phyloP scores from a whole-genome alignment of 2,113 vertebrate species.

The Butorides virescens region DNA sequence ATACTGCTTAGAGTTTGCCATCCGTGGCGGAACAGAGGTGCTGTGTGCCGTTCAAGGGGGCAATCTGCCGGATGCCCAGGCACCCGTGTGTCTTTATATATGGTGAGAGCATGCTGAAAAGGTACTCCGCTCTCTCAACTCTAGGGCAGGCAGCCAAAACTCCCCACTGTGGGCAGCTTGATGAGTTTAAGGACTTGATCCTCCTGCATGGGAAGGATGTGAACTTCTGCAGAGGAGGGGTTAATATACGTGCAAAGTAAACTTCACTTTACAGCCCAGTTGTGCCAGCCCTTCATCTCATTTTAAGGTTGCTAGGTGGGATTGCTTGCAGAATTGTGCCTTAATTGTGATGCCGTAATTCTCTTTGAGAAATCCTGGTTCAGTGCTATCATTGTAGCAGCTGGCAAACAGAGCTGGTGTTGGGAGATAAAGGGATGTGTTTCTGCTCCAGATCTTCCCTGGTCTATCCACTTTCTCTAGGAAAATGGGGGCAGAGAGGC shows the following conservation, averaged over 20 bases:
- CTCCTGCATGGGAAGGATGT: background rate
- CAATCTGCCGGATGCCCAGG: background rate
- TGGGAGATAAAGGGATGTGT: background rate
- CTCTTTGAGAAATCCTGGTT: background rate
- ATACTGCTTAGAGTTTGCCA: background rate
- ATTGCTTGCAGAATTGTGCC: background rate
- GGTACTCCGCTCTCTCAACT: background rate
- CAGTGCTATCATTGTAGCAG: background rate
- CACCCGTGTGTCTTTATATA: background rate
- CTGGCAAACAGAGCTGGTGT: background rate
- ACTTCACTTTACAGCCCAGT: background rate
- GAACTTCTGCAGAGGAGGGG: background rate
- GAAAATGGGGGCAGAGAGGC: background rate
- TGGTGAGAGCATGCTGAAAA: accelerated
- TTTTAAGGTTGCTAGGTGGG: background rate
- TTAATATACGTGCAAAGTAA: background rate
- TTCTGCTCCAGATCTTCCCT: background rate
- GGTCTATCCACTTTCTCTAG: background rate
- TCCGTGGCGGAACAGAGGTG: background rate
- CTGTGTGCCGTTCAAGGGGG: background rate
- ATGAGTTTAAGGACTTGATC: background rate
- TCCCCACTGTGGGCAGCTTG: background rate
- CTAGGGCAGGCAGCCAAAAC: background rate
- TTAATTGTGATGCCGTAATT: background rate
- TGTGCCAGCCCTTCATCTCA: background rate